Percentiles rank a stretch among this genome's conserved stretches.
These are phyloP conservation scores for Brachionus calyciflorus DNA, from an alignment of 1,140 invertebrate genomes.

Conservation along the genomic window DNA sequence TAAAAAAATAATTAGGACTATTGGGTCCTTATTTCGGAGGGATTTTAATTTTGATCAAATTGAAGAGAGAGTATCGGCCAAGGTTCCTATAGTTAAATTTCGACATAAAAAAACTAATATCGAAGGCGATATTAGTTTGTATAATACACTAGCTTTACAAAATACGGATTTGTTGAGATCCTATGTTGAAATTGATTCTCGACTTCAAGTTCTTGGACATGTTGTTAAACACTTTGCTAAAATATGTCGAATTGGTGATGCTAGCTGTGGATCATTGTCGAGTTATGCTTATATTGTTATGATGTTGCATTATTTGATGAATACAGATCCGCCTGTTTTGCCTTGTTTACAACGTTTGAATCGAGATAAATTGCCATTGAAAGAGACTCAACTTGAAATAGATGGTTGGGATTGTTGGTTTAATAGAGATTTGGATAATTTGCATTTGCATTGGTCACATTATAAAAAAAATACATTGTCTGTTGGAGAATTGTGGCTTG, in stretches of 20 bases:
- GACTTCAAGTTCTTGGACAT: conserved; percentile 65
- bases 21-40: conserved; percentile 11
- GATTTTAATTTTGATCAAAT: background rate
- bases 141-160: conserved; percentile 65
- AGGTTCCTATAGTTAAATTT: conserved; percentile 70
- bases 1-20: conserved; percentile 6
- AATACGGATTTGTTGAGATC: conserved; percentile 65
- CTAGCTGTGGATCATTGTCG: conserved; percentile 66
- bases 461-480: conserved; percentile 62
- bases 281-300: conserved; percentile 69
- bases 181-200: conserved; percentile 64
- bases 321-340: conserved; percentile 65
- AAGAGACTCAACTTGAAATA: conserved; percentile 54
- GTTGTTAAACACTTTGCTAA: conserved; percentile 67
- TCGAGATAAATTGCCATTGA: conserved; percentile 1
- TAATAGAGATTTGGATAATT: conserved; percentile 55
- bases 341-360: conserved; percentile 64
- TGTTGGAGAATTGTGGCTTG: conserved; percentile 65
- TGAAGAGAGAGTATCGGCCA: conserved; percentile 56
- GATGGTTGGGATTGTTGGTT: conserved; percentile 65
- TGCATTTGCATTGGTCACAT: conserved; percentile 61
- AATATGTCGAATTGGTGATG: conserved; percentile 67
- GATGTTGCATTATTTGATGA: conserved; percentile 67
- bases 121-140: conserved; percentile 68
- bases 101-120: conserved; percentile 59